phyloP scores from a whole-genome alignment of 2,113 vertebrate genomes.

The Sitta europaea region DNA sequence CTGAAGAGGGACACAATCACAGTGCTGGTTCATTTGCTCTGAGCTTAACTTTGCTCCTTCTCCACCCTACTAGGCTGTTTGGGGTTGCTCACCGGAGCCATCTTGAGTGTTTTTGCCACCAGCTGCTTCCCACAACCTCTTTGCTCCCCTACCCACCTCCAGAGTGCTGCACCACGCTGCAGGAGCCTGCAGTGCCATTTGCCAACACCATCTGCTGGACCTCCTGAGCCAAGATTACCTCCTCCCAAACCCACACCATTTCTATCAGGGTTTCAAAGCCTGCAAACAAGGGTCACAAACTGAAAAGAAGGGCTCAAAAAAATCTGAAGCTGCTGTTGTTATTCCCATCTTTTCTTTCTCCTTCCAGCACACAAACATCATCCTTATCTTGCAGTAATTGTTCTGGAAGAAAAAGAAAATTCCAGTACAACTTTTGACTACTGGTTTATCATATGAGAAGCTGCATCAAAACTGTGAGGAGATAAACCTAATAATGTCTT shows the following conservation, averaged over 20 bases:
- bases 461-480: not conserved
- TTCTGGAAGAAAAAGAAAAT: not conserved
- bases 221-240: conserved; percentile 27
- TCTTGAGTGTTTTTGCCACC: conserved; percentile 9
- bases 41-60: not conserved
- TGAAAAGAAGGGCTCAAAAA: not conserved
- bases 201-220: conserved; percentile 22
- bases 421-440: not conserved
- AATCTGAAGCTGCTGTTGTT: not conserved
- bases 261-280: conserved; percentile 6
- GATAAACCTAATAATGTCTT: not conserved
- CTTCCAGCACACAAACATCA: not conserved
- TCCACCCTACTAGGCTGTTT: not conserved
- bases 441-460: not conserved
- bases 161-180: not conserved
- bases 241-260: not conserved
- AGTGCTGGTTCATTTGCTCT: not conserved
- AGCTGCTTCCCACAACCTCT: conserved; percentile 15
- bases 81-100: not conserved
- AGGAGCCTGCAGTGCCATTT: conserved; percentile 48
- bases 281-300: conserved; percentile 3
- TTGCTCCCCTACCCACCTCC: conserved; percentile 17
- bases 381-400: not conserved
- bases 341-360: not conserved
- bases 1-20: not conserved